Conservation (phyloP, 2,797 vertebrate species). For the Pipistrellus pygmaeus region DNA sequence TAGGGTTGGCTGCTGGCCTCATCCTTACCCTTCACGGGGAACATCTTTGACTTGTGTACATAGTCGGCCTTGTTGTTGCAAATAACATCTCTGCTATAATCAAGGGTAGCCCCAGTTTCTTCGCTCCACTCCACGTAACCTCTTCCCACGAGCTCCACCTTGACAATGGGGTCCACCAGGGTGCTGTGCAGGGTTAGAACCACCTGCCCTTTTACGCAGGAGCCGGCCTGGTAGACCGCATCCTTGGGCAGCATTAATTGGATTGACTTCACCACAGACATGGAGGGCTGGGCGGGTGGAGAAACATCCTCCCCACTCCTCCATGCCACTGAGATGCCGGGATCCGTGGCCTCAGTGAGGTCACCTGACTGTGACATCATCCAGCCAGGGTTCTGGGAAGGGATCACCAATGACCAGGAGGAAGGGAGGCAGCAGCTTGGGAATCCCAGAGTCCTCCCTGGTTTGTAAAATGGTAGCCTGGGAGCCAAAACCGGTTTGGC, state of each 20-base stretch:
- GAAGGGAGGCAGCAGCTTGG: background rate
- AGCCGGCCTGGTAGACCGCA: constrained; percentile 78
- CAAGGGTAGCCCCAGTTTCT: constrained; percentile 48
- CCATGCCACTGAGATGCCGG: background rate
- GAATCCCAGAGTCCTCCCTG: background rate
- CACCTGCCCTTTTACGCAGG: constrained; percentile 74
- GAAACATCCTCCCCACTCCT: constrained; percentile 13
- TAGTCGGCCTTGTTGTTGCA: constrained; percentile 84
- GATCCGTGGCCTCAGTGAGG: background rate
- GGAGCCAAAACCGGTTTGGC: too few relatives aligned
- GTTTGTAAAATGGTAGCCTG: background rate
- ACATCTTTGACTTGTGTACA: constrained; percentile 79
- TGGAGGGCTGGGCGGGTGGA: constrained; percentile 16
- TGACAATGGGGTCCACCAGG: constrained; percentile 78
- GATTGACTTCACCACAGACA: constrained; percentile 82
- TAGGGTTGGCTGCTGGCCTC: background rate
- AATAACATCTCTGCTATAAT: constrained; percentile 77
- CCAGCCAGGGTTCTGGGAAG: constrained; percentile 42
- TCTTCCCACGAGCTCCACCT: constrained; percentile 80
- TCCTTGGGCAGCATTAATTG: constrained; percentile 80
- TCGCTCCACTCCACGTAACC: constrained; percentile 84
- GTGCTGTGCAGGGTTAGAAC: constrained; percentile 78
- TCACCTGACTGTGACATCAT: constrained; percentile 79
- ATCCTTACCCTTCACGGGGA: constrained; percentile 77
- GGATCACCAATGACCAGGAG: background rate